These are phyloP conservation scores for Pseudoips prasinana DNA, from an alignment of 2,888 invertebrate species.

Conservation along the genomic window DNA sequence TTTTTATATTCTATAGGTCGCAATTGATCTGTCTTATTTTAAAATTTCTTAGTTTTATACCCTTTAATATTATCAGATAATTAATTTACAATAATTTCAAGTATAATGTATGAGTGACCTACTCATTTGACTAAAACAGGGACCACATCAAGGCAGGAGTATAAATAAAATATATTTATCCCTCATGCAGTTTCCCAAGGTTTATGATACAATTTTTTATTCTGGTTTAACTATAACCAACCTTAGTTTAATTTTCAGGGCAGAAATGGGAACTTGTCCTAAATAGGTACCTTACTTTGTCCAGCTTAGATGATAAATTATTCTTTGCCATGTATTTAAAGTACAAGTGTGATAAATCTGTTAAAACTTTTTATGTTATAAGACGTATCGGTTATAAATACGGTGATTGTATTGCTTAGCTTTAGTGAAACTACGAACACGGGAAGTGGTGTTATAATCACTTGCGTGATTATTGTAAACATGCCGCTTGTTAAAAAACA, in stretches of 20 bases:
- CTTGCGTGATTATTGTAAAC: slow-evolving; percentile 49
- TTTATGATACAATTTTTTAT: slow-evolving; percentile 5
- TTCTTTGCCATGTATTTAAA: slow-evolving; percentile 71
- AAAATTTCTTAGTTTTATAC: no score
- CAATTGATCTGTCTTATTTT: no score
- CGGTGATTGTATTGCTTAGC: slow-evolving; percentile 38
- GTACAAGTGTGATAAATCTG: slow-evolving; percentile 69
- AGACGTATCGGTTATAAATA: slow-evolving; percentile 39
- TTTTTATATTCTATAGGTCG: no score
- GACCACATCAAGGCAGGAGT: slow-evolving; percentile 34
- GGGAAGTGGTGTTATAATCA: slow-evolving; percentile 76
- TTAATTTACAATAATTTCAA: no score
- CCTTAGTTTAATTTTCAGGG: slow-evolving; percentile 2
- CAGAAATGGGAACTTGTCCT: slow-evolving; percentile 2
- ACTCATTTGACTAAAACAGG: slow-evolving; percentile 26
- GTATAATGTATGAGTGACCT: slow-evolving; percentile 14
- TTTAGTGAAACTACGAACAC: slow-evolving; percentile 40
- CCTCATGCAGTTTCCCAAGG: slow-evolving; percentile 29
- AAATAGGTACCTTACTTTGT: slow-evolving; percentile 23
- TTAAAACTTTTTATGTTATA: slow-evolving; percentile 27
- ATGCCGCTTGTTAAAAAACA: slow-evolving; percentile 53
- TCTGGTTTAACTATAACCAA: slow-evolving; percentile 7
- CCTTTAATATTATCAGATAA: no score
- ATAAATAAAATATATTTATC: slow-evolving; percentile 16
- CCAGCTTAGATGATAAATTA: slow-evolving; percentile 41